These are phyloP conservation scores for Canis aureus DNA, from an alignment of 2,113 vertebrate species.

Conservation along the genomic window DNA sequence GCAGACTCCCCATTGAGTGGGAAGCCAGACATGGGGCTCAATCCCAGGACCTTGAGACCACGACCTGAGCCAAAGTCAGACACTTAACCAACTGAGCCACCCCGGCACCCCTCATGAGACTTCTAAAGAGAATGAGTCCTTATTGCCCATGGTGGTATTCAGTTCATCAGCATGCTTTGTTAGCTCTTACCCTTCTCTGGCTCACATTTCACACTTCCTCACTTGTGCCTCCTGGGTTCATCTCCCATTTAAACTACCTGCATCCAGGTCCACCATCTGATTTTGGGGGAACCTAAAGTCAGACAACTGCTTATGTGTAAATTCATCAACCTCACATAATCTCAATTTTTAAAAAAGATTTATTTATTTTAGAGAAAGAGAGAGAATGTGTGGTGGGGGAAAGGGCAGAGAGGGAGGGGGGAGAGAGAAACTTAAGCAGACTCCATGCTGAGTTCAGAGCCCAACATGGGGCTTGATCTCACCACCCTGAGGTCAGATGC, in stretches of 20 bases:
- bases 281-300: neutral
- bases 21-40: neutral
- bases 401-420: no score
- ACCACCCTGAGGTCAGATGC: no score
- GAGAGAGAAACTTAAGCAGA: no score
- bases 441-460: no score
- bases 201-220: neutral
- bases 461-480: no score
- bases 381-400: no score
- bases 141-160: neutral
- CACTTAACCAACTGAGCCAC: neutral
- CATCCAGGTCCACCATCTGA: neutral
- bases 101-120: neutral
- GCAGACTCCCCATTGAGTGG: neutral
- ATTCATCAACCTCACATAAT: neutral
- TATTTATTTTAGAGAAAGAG: no score
- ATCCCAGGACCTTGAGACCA: neutral
- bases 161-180: neutral
- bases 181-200: neutral
- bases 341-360: neutral
- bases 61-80: neutral
- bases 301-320: neutral
- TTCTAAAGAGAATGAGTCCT: neutral
- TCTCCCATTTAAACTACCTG: neutral
- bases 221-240: neutral